Conservation (phyloP, 2,888 invertebrate species). For the Bursaphelenchus okinawaensis region DNA sequence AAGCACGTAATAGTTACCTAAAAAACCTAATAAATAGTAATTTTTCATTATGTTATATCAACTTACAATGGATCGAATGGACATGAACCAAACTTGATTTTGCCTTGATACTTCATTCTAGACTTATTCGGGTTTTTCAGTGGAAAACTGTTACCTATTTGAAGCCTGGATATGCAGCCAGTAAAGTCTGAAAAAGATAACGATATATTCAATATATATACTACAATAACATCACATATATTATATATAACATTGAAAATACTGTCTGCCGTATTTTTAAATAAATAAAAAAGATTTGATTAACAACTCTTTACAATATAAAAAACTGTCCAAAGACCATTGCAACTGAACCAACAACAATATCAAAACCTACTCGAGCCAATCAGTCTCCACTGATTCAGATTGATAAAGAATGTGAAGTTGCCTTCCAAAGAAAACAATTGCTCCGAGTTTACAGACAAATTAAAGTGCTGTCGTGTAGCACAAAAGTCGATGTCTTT, state of each 20-base stretch:
- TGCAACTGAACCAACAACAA: too few species aligned
- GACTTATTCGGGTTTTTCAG: conserved; percentile 47
- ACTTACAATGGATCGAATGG: conserved; percentile 42
- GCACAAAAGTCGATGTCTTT: conserved; percentile 55
- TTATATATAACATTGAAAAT: too few species aligned
- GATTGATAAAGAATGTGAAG: conserved; percentile 49
- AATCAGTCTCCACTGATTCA: conserved; percentile 52
- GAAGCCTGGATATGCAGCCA: conserved; percentile 51
- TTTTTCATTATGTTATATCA: too few species aligned
- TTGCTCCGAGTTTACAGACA: conserved; percentile 42
- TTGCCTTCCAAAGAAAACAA: conserved; percentile 49
- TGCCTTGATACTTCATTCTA: conserved; percentile 41
- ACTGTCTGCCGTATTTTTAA: too few species aligned
- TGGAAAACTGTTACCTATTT: conserved; percentile 50
- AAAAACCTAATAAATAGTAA: background rate
- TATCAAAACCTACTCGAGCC: conserved; percentile 40
- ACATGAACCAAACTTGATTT: conserved; percentile 48
- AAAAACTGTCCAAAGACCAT: too few species aligned
- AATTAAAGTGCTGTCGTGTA: conserved; percentile 36
- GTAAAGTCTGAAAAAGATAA: conserved; percentile 44
- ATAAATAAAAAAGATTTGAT: too few species aligned
- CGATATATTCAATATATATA: background rate
- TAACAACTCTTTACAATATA: too few species aligned
- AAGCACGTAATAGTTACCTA: too few species aligned
- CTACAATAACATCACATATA: too few species aligned